Percentiles rank a stretch among this genome's conserved stretches.
Conservation (phyloP, 1,140 invertebrate species). For the Apis laboriosa region DNA sequence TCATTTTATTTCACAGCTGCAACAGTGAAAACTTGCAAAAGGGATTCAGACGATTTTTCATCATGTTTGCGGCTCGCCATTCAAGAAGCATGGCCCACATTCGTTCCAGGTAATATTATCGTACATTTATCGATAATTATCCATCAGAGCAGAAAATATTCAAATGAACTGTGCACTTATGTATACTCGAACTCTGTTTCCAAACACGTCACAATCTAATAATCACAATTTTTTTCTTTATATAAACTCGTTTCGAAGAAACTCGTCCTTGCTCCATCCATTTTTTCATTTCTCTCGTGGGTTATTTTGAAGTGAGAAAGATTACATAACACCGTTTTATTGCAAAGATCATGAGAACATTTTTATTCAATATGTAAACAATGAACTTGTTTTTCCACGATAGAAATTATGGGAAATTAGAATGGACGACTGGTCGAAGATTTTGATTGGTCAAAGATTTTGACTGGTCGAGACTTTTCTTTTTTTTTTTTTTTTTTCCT, state of each 20-base stretch:
- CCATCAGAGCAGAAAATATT: background rate
- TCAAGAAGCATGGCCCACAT: constrained; percentile 76
- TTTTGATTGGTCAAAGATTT: background rate
- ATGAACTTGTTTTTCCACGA: too few relatives aligned
- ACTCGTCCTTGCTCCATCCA: background rate
- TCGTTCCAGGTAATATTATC: constrained; percentile 70
- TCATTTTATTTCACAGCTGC: constrained; percentile 61
- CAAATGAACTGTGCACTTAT: background rate
- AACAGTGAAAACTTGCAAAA: constrained; percentile 73
- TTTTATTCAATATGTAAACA: background rate
- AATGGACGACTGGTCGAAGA: background rate
- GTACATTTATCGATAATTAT: background rate
- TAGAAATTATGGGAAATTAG: too few relatives aligned
- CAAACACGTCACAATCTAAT: constrained; percentile 21
- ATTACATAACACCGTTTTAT: background rate
- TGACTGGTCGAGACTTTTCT: background rate
- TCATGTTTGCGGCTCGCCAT: constrained; percentile 77
- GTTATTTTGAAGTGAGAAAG: background rate
- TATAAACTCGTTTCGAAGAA: constrained; percentile 4
- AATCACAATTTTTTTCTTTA: background rate
- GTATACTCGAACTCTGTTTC: background rate
- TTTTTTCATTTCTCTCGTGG: background rate
- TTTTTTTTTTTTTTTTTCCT: background rate
- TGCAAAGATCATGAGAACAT: background rate
- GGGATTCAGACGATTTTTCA: constrained; percentile 71